Base-by-base conservation (phyloP, 2,113 vertebrate genomes). In the Indicator maculatus region DNA sequence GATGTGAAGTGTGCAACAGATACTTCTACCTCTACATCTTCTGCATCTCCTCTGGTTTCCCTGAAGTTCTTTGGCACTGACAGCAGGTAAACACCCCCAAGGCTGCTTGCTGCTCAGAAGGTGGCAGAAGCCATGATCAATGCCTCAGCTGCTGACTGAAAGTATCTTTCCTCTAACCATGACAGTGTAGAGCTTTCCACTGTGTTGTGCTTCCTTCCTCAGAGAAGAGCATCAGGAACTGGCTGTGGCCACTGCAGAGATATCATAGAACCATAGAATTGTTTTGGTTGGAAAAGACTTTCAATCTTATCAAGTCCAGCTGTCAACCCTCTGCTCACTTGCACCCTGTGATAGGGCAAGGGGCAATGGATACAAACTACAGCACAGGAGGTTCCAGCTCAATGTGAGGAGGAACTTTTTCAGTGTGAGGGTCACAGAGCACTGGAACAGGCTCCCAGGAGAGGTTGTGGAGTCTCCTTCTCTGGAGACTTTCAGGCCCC, bases 161-260 rank as follows among this genome's bases (percentile, higher is more conserved):
- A 21, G 31, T 21, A 28, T 8, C 17, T 56, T 24, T 21, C 30
- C 33, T 70, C 61, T 67, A 63, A 13, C 20, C 8, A 10, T 2
- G 4, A 6, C 16, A 90, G 36, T 60, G 72, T n/a, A 73, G 38
- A 23, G 47, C 27, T 61, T 58, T 27, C 74, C 55, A 21, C 33
- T 11, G 23, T 23, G 36, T 56, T 1, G 0, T 5, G 31, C 55
- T 61, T 55, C 59, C 31, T 18, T 64, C 8, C 30, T 24, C 3
- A 0, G 23, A 3, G 9, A 15, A 50, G 24, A 69, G 36, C 39
- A 16, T 2, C 27, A 69, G 87, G 70, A 74, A 47, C 76, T 41
- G 82, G 11, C 70, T 65, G 63, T 4, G 7, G 45, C 5, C 70
- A 19, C 63, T 61, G 82, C 45, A 56, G 78, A 52, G 59, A 26